These are phyloP conservation scores for Tortricodes alternella DNA, from an alignment of 2,888 invertebrate species.

Conservation along the genomic window DNA sequence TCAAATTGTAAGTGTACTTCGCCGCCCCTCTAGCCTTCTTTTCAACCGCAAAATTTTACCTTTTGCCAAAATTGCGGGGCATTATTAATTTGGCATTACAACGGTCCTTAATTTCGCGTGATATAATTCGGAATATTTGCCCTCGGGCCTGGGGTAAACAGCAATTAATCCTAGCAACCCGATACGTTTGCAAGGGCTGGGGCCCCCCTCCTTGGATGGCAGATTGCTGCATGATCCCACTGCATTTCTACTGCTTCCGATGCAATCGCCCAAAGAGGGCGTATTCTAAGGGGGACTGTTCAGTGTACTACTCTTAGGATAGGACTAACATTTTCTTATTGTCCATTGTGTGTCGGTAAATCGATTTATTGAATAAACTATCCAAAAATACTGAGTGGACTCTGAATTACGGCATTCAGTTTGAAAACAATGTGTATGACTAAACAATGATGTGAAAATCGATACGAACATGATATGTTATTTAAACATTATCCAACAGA, in stretches of 20 bases:
- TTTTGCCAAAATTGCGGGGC: slow-evolving; percentile 43
- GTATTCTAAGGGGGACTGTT: slow-evolving; percentile 45
- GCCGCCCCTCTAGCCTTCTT: slow-evolving; percentile 34
- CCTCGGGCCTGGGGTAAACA: slow-evolving; percentile 68
- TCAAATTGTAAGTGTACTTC: neutral
- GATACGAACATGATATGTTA: slow-evolving; percentile 38
- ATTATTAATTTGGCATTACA: slow-evolving; percentile 73
- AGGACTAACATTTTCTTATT: slow-evolving; percentile 58
- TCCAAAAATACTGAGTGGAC: slow-evolving; percentile 6
- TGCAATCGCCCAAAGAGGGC: slow-evolving; percentile 58
- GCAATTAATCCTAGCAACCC: slow-evolving; percentile 79
- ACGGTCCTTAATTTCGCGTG: slow-evolving; percentile 70
- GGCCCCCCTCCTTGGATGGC: slow-evolving; percentile 52
- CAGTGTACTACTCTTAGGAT: slow-evolving; percentile 51
- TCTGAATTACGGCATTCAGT: slow-evolving; percentile 7
- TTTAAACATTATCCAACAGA: slow-evolving; percentile 27
- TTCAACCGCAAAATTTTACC: slow-evolving; percentile 47
- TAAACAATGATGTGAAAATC: slow-evolving; percentile 41
- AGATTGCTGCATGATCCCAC: slow-evolving; percentile 74
- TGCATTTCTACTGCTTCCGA: slow-evolving; percentile 78
- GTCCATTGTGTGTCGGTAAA: slow-evolving; percentile 57
- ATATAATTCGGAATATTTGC: slow-evolving; percentile 68
- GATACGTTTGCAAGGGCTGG: slow-evolving; percentile 57
- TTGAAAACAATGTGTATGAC: slow-evolving; percentile 24
- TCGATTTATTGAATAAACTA: slow-evolving; percentile 45